These are phyloP conservation scores for Laticauda colubrina DNA, from an alignment of 2,113 vertebrate genomes.

Conservation along the genomic window DNA sequence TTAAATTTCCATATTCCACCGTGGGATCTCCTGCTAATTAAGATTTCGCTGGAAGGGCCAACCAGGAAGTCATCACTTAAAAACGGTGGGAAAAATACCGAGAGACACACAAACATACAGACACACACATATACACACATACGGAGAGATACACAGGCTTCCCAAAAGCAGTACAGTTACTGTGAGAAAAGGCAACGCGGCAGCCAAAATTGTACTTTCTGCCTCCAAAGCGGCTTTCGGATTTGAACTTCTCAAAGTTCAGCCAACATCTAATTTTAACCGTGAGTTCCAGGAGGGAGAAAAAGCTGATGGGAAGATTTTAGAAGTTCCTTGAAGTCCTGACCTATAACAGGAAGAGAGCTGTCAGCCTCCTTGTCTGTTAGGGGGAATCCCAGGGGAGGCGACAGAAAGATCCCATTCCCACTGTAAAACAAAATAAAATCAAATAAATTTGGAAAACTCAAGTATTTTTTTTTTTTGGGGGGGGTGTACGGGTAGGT, in stretches of 20 bases:
- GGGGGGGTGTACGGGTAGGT: background rate
- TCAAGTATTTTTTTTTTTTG: no score
- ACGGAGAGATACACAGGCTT: slow-evolving; percentile 28
- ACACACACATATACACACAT: background rate
- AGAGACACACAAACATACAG: background rate
- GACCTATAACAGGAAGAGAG: slow-evolving; percentile 92
- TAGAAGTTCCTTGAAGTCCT: slow-evolving; percentile 85
- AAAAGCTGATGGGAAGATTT: slow-evolving; percentile 93
- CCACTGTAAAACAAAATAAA: slow-evolving; percentile 74
- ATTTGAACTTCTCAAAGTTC: slow-evolving; percentile 76
- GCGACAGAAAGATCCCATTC: slow-evolving; percentile 85
- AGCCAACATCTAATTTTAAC: slow-evolving; percentile 84
- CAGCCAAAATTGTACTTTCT: slow-evolving; percentile 63
- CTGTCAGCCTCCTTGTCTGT: slow-evolving; percentile 81
- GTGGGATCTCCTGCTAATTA: slow-evolving; percentile 26
- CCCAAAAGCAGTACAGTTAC: slow-evolving; percentile 65
- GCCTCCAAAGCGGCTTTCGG: slow-evolving; percentile 72
- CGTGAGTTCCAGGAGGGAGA: slow-evolving; percentile 79
- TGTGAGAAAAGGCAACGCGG: slow-evolving; percentile 76
- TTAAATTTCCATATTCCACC: slow-evolving; percentile 44
- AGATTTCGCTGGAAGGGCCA: slow-evolving; percentile 34
- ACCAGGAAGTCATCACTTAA: slow-evolving; percentile 42
- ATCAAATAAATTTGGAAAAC: slow-evolving; percentile 43
- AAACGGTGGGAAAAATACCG: background rate
- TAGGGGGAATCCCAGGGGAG: slow-evolving; percentile 81